Evolutionary conservation across 2,797 vertebrate species (phyloP).

Genomic region (Dallia pectoralis): DNA sequence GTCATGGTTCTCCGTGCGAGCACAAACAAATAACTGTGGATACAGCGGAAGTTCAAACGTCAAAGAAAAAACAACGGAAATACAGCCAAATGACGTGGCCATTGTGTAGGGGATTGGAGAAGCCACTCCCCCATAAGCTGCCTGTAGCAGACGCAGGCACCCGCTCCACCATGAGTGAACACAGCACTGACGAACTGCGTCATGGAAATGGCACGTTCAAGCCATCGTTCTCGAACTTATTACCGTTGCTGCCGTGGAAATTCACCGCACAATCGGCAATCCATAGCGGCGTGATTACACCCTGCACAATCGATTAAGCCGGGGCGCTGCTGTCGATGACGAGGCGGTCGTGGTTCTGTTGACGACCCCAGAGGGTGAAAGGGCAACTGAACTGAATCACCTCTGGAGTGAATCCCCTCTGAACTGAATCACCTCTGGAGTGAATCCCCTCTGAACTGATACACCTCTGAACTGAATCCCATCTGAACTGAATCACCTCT

Average conservation of each 20-base stretch:
- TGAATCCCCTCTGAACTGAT: too few relatives aligned
- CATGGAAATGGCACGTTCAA: not conserved
- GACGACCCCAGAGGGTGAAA: not conserved
- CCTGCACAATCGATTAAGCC: not conserved
- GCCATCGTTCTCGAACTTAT: not conserved
- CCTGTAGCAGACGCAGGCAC: slow-evolving; percentile 4
- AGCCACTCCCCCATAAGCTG: slow-evolving; percentile 11
- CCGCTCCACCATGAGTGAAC: slow-evolving; percentile 32
- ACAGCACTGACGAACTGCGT: slow-evolving; percentile 27
- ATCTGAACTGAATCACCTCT: not conserved
- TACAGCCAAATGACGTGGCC: not conserved
- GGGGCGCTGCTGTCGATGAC: not conserved
- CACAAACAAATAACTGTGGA: not conserved
- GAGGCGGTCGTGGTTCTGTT: not conserved
- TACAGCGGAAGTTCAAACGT: not conserved
- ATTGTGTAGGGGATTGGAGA: slow-evolving; percentile 2
- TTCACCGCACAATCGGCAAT: not conserved
- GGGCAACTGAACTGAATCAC: not conserved
- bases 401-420: slow-evolving; percentile 37
- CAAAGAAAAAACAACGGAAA: too few relatives aligned
- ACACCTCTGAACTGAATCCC: slow-evolving; percentile 44
- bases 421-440: slow-evolving; percentile 5
- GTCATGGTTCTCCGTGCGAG: not conserved
- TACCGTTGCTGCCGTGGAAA: not conserved
- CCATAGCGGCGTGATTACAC: not conserved